Base-by-base conservation (phyloP, 2,888 invertebrate species). In the Macrosoma leucophasiata region DNA sequence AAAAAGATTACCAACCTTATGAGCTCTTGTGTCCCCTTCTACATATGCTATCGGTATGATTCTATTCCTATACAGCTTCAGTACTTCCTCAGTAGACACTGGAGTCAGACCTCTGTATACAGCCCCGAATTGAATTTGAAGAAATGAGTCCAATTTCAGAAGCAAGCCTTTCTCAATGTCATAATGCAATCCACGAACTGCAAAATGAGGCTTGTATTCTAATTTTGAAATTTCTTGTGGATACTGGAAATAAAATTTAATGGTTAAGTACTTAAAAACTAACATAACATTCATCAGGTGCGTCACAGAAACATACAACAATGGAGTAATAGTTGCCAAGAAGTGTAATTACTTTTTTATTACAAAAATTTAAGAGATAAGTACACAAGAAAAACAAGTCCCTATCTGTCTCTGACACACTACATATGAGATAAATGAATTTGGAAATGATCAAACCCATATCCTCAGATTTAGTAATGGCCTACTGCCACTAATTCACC, bases 131-230 rank as follows among this genome's bases (percentile, higher is more conserved):
- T 98, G 98, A 48, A 98, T 96, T 88, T 98, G 96, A 49, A 97
- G 88, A 72, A 97, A 98, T 2, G 96, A 95, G 77, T 98, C 98
- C 52, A 98, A 86, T 72, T 98, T 98, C 52, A 98, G 84, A 13
- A 98, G 85, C 8, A 97, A 81, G 2, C 98, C 97, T 77, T 96
- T 96, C 72, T 95, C 93, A 60, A 97, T 94, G 67, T 99, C 98
- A 85, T 97, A 98, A 77, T 98, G 98, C n/a, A 99, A 87, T 18
- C 98, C 98, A 43, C 98, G 88, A 1, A 98, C 95, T 9, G 97
- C 96, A 87, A 97, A 98, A 46, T 92, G 89, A n/a, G 96, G 94
- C 61, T 92, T 90, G 69, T 97, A 98, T 52, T 94, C 90, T 32
- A 97, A 78, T 36, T 90, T 85, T 27, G 87, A 74, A 50, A 98